These are phyloP conservation scores for Phyllostomus hastatus DNA, from an alignment of 2,113 vertebrate species.

Conservation along the genomic window DNA sequence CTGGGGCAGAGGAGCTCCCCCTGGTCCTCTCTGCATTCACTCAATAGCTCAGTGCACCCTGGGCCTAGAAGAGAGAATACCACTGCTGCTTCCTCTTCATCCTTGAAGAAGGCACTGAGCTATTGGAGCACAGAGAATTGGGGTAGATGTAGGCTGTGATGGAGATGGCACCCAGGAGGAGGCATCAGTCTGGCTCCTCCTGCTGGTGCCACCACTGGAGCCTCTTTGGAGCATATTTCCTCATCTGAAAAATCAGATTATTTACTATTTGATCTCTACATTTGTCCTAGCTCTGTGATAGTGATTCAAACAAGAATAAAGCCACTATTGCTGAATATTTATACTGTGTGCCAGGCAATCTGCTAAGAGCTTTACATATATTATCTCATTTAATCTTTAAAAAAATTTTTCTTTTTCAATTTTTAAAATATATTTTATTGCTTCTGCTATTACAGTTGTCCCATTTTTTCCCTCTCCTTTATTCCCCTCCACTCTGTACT, in stretches of 20 bases:
- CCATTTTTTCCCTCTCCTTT: too few relatives aligned
- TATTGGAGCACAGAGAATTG: not conserved
- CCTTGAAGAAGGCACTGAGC: not conserved
- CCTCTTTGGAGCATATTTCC: not conserved
- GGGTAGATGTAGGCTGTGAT: not conserved
- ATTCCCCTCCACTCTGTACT: too few relatives aligned
- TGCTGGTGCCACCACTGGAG: not conserved
- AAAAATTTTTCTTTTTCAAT: too few relatives aligned
- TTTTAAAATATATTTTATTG: too few relatives aligned
- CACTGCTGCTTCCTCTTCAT: not conserved
- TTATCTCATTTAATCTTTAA: not conserved
- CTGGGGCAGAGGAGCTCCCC: not conserved
- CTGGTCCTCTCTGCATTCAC: not conserved
- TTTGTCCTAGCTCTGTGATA: not conserved
- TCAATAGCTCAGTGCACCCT: not conserved
- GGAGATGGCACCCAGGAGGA: not conserved
- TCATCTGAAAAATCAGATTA: not conserved
- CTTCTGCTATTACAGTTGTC: too few relatives aligned
- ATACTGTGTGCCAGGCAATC: not conserved
- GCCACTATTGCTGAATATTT: not conserved
- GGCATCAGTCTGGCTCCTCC: not conserved
- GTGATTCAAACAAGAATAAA: not conserved
- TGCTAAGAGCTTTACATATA: not conserved
- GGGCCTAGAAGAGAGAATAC: not conserved
- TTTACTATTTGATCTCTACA: not conserved